Conservation (phyloP, 2,888 invertebrate genomes). For the Ophion obscuratus region DNA sequence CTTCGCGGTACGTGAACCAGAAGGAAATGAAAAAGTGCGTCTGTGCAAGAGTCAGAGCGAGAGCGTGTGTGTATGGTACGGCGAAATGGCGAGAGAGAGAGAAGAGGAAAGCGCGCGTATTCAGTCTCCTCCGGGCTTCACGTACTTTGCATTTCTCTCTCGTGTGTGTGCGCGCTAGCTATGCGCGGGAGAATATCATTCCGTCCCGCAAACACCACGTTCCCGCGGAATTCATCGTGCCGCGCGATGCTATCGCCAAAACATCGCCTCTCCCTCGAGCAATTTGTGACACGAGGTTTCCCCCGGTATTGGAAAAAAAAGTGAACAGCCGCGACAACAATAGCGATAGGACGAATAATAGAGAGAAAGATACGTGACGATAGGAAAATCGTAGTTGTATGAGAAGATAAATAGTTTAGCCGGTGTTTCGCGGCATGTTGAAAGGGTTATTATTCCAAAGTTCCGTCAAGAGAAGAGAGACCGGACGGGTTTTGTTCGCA, state of each 20-base stretch:
- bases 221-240: constrained; percentile 43
- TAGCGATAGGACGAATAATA: not conserved
- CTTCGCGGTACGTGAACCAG: constrained; percentile 23
- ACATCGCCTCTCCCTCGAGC: constrained; percentile 8
- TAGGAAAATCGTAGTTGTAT: not conserved
- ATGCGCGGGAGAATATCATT: constrained; percentile 63
- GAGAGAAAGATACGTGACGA: not conserved
- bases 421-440: constrained; percentile 2
- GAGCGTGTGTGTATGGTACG: constrained; percentile 21
- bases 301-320: not conserved
- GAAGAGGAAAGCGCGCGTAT: constrained; percentile 44
- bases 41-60: constrained; percentile 54
- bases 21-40: constrained; percentile 64
- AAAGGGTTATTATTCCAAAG: constrained; percentile 16
- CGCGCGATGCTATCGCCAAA: constrained; percentile 31
- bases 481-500: not conserved
- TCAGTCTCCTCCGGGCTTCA: constrained; percentile 35
- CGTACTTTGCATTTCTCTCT: constrained; percentile 32
- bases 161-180: constrained; percentile 36
- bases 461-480: constrained; percentile 1
- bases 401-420: not conserved
- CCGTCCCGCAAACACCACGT: constrained; percentile 30
- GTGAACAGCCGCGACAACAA: not conserved
- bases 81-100: constrained; percentile 15
- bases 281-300: constrained; percentile 7